phyloP scores from a whole-genome alignment of 2,888 invertebrate species.

The Calliphora vomitoria region DNA sequence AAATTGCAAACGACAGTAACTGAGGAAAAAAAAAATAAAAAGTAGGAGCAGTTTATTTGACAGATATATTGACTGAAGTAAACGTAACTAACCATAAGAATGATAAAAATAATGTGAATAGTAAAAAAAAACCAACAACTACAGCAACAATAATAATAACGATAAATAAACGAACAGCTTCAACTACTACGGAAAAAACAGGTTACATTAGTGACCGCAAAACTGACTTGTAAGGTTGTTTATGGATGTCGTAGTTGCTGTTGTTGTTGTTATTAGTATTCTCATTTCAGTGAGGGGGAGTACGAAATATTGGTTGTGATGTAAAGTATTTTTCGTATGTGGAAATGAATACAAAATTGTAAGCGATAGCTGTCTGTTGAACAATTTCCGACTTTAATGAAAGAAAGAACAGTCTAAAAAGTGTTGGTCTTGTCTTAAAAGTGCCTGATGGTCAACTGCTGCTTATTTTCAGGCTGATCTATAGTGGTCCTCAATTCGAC shows the following conservation, averaged over 20 bases:
- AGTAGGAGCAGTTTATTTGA: constrained; percentile 61
- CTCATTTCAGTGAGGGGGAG: constrained; percentile 58
- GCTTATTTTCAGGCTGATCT: too few relatives aligned
- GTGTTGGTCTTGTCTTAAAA: too few relatives aligned
- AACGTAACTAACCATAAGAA: constrained; percentile 50
- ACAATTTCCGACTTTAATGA: too few relatives aligned
- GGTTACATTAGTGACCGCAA: constrained; percentile 72
- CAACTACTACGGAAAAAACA: constrained; percentile 61
- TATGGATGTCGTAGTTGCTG: constrained; percentile 45
- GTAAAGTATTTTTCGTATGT: constrained; percentile 4
- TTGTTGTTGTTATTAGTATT: constrained; percentile 8
- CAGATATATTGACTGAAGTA: constrained; percentile 49
- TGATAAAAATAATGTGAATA: constrained; percentile 51
- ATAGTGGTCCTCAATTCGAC: too few relatives aligned
- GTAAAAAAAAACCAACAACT: constrained; percentile 22
- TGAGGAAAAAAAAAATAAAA: constrained; percentile 49
- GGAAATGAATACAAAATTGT: too few relatives aligned
- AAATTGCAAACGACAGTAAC: constrained; percentile 12
- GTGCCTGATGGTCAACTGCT: too few relatives aligned
- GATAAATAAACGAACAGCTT: constrained; percentile 26
- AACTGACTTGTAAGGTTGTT: constrained; percentile 62
- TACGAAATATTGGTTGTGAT: constrained; percentile 40
- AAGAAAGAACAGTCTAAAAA: too few relatives aligned
- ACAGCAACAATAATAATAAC: neutral
- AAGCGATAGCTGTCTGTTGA: too few relatives aligned